phyloP scores from a whole-genome alignment of 2,113 vertebrate species.

The Paralichthys olivaceus region DNA sequence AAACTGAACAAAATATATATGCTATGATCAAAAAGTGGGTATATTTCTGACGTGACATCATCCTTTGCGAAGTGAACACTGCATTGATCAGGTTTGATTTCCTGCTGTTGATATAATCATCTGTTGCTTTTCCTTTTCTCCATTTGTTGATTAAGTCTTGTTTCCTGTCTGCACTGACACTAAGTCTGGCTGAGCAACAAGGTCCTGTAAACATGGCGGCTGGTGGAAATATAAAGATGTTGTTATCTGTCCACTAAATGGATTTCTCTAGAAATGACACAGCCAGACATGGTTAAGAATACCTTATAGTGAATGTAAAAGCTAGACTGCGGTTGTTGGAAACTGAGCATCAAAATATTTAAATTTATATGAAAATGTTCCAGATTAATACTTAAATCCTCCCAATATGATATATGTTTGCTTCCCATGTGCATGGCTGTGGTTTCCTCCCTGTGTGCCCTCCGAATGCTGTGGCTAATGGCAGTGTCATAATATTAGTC shows the following conservation, averaged over 20 bases:
- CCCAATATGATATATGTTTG: constrained; percentile 1
- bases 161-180: constrained; percentile 29
- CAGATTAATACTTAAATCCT: constrained; percentile 9
- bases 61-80: background rate
- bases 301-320: background rate
- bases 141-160: constrained; percentile 30
- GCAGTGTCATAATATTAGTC: constrained; percentile 76
- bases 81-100: constrained; percentile 16
- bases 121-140: background rate
- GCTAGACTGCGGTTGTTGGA: background rate
- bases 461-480: constrained; percentile 64
- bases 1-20: constrained; percentile 14
- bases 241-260: constrained; percentile 16
- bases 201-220: constrained; percentile 29
- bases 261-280: constrained; percentile 11
- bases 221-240: constrained; percentile 4
- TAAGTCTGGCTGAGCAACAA: constrained; percentile 28
- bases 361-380: constrained; percentile 13
- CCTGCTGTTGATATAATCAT: background rate
- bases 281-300: background rate
- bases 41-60: background rate
- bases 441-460: constrained; percentile 33
- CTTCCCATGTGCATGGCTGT: constrained; percentile 11
- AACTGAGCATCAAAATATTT: background rate
- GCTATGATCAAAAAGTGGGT: background rate